Percentiles rank a stretch among this genome's conserved stretches.
Conservation (phyloP, 2,888 invertebrate species). For the Chymomyza procnemis region DNA sequence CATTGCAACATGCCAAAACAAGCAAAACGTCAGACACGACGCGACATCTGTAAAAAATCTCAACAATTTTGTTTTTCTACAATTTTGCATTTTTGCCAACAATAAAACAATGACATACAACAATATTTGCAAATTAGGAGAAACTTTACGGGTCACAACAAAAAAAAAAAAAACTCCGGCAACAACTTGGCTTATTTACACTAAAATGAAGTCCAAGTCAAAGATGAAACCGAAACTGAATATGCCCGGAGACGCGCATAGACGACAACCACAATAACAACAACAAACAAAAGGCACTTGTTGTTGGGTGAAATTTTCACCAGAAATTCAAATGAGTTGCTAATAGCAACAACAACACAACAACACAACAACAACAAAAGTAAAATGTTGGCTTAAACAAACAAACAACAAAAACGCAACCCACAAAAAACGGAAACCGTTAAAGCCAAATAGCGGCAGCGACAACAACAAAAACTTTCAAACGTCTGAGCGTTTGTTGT, state of each 20-base stretch:
- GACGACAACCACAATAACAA: background rate
- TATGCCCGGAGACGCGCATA: background rate
- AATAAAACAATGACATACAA: constrained; percentile 9
- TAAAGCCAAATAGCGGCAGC: constrained; percentile 54
- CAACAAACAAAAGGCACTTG: constrained; percentile 68
- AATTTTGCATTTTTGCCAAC: constrained; percentile 1
- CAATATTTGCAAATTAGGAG: constrained; percentile 72
- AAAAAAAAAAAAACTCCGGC: constrained; percentile 1
- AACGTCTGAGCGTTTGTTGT: constrained; percentile 44
- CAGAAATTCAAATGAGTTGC: constrained; percentile 63
- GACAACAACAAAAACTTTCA: constrained; percentile 52
- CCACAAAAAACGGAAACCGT: constrained; percentile 72
- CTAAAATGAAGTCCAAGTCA: constrained; percentile 17
- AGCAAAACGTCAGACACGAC: background rate
- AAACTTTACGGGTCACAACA: constrained; percentile 48
- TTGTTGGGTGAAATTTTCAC: constrained; percentile 71
- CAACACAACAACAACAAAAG: constrained; percentile 26
- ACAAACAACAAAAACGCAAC: constrained; percentile 48
- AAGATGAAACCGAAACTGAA: constrained; percentile 60
- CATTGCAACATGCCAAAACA: constrained; percentile 19
- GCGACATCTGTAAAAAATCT: constrained; percentile 7
- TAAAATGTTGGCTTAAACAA: constrained; percentile 46
- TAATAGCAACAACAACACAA: constrained; percentile 28
- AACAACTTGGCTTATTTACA: constrained; percentile 31
- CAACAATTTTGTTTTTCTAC: background rate